Base-by-base conservation (phyloP, 2,797 vertebrate genomes). In the Perodicticus potto region DNA sequence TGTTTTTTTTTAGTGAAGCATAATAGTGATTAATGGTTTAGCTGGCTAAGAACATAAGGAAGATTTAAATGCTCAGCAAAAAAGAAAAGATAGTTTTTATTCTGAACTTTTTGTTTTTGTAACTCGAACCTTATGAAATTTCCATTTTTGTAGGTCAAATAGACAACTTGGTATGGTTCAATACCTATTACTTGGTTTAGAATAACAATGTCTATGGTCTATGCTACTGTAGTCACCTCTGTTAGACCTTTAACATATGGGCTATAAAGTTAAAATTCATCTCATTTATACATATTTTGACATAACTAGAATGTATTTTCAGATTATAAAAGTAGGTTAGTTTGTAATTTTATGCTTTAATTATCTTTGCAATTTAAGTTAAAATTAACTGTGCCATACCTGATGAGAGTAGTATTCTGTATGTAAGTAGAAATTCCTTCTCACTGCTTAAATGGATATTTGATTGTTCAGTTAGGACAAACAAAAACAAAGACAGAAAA, bases 21-120 rank as follows among this genome's bases (percentile, higher is more conserved):
- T 94, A 97, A 92, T 70, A 91, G 55, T 96, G 93, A 96, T 93
- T 95, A 94, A 93, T 95, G 67, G 49, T 61, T 97, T 77, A 93
- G 53, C 43, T 92, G 67, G 67, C 77, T 81, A 80, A 96, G 63
- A 85, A 86, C 14, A 69, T 82, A 81, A 88, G 69, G 74, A 95
- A 82, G 55, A 89, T 69, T 82, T 78, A 29, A 92, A 61, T 92
- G 37, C 70, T 63, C 82, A 95, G 40, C 14, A 22, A 37, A 55
- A 84, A 67, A 67, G 43, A 72, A 55, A 72, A 45, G 17, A 23
- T 22, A 10, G 2, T 7, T 70, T 94, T 77, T 72, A 20, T 59
- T 61, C 70, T 53, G 23, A 82, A 78, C 25, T 91, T 78, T 89
- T 29, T 69, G 17, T 89, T 22, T 90, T 55, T 20, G 87, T 93